Evolutionary conservation across 1,140 invertebrate species (phyloP), one percentile per base, ranked within the genome.

Genomic region (Megalonaias nervosa): DNA sequence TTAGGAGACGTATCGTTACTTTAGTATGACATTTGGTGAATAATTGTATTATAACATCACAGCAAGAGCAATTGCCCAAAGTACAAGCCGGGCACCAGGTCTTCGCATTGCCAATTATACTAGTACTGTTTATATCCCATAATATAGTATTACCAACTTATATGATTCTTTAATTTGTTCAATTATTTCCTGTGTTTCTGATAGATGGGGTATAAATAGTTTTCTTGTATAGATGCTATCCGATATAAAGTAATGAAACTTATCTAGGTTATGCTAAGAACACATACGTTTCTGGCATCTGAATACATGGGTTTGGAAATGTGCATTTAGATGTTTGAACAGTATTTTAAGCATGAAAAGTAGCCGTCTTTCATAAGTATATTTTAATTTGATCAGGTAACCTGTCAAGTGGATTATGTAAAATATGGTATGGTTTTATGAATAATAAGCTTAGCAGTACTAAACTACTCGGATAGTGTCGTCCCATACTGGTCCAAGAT

Each of bases 61-160:
- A 16, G 68, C 68, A 13, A n/a, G 26, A 26, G 1, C 23, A n/a
- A 57, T 70, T 58, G 55, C 68, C 19, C 68, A 70, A 21, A 58
- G 57, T 70, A 55, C 57, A 23, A 70, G 68, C 59, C 68, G 68
- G 17, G 68, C 68, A 14, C 23, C 26, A n/a, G 55, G 68, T n/a
- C 57, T 70, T 16, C 14, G 38, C 6, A 70, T 58, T 57, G 68
- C 19, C 13, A 60, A 15, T 17, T 67, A 31, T 31, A 17, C 14
- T 38, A 5, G 13, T 19, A 65, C 1, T 19, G 62, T 12, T 1
- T 15, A 38, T 9, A 14, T 38, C 1, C 66, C 23, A 11, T 67
- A 67, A 48, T 12, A 67, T 67, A 48, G 55, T 38, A 15, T 31
- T 67, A 67, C 13, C 4, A 67, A 67, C 2, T 13, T 67, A 14